Evolutionary conservation across 2,113 vertebrate species (phyloP).

Genomic region (Herpailurus yagouaroundi): DNA sequence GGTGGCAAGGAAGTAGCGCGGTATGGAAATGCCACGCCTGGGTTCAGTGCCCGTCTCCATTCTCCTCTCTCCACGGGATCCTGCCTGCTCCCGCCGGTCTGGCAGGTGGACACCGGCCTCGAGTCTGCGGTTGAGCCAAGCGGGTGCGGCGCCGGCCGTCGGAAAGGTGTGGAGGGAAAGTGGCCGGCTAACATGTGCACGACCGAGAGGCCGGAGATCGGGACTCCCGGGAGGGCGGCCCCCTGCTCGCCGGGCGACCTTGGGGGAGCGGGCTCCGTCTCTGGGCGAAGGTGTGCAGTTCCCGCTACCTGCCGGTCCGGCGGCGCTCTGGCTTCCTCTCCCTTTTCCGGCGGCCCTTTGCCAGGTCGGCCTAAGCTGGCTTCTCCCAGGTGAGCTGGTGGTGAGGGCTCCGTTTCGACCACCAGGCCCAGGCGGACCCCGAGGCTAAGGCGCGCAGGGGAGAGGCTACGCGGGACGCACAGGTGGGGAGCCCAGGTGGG

Average conservation of each 20-base stretch:
- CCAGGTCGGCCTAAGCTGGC: background rate
- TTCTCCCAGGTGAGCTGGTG: background rate
- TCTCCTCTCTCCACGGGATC: rapidly evolving
- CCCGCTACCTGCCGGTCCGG: rapidly evolving
- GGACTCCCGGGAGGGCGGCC: background rate
- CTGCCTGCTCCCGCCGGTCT: rapidly evolving
- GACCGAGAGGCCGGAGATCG: rapidly evolving
- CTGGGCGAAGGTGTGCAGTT: background rate
- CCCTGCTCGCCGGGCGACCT: background rate
- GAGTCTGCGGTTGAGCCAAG: background rate
- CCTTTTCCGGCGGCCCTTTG: rapidly evolving
- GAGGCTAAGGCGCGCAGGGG: background rate
- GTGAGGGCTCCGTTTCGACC: background rate
- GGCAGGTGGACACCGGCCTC: background rate
- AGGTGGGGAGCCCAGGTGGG: background rate
- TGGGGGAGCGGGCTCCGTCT: background rate
- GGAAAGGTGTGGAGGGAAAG: background rate
- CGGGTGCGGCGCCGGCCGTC: background rate
- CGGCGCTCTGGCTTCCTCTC: background rate
- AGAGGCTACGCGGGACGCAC: background rate
- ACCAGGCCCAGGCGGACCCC: rapidly evolving
- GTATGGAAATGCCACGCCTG: background rate
- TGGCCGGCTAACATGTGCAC: background rate
- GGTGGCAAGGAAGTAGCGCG: background rate
- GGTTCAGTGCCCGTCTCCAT: background rate